These are phyloP conservation scores for Vulpes vulpes DNA, from an alignment of 2,113 vertebrate genomes.

Conservation along the genomic window DNA sequence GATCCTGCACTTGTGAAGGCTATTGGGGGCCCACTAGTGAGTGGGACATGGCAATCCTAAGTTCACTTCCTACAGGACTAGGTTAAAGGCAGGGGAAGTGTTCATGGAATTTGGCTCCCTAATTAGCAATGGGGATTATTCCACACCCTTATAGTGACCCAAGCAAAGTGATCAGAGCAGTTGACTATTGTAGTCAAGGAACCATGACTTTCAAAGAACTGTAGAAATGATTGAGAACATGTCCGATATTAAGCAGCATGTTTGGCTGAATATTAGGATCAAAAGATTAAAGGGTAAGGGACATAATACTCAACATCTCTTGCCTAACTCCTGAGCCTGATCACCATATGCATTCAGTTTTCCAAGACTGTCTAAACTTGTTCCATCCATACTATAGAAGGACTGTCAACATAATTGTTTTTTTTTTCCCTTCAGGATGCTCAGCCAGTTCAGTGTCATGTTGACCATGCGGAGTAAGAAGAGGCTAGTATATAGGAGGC, in stretches of 20 bases:
- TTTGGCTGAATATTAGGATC: neutral
- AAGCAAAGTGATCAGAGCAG: neutral
- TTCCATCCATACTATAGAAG: neutral
- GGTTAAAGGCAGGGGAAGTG: rapidly evolving
- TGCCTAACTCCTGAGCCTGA: neutral
- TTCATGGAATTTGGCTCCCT: neutral
- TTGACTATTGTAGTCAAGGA: neutral
- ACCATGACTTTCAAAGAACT: neutral
- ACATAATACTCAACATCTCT: neutral
- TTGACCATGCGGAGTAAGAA: neutral
- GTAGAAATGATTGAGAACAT: neutral
- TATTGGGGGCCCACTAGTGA: neutral
- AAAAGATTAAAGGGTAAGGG: neutral
- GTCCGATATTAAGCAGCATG: neutral
- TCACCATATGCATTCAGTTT: neutral
- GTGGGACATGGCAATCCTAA: neutral
- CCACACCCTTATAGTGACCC: neutral
- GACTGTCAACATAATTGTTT: neutral
- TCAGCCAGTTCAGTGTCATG: neutral
- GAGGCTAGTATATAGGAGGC: rapidly evolving
- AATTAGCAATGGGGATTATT: neutral
- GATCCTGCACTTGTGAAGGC: neutral
- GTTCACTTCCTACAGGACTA: too few species aligned
- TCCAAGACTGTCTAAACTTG: neutral
- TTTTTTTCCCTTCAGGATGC: neutral